A percentile compares a stretch with the other conserved stretches of the same genome.
phyloP scores from a whole-genome alignment of 2,797 vertebrate species.

The Psittacula echo region DNA sequence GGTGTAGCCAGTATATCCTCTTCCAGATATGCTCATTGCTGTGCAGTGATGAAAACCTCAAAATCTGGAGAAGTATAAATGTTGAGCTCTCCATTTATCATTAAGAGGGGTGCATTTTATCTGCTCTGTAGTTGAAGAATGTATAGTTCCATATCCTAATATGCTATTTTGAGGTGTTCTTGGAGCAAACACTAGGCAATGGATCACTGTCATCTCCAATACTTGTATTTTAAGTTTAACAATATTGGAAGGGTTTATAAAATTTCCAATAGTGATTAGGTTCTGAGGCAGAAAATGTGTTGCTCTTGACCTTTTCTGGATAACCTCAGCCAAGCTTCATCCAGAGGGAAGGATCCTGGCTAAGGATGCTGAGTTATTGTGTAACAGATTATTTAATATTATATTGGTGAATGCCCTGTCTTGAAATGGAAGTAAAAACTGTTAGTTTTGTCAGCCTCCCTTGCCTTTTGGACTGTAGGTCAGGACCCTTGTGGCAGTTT shows the following conservation, averaged over 20 bases:
- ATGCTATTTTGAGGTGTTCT: constrained; percentile 1
- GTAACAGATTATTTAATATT: background rate
- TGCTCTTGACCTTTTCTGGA: background rate
- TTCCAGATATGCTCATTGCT: background rate
- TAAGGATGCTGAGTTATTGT: background rate
- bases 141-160: background rate
- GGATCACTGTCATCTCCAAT: constrained; percentile 1
- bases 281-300: background rate
- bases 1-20: background rate
- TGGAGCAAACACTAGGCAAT: background rate
- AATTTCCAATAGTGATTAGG: background rate
- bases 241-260: constrained; percentile 21
- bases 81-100: background rate
- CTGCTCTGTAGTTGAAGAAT: background rate
- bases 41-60: background rate
- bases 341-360: background rate
- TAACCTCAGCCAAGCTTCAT: background rate
- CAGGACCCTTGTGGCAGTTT: background rate
- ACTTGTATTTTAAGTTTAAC: constrained; percentile 3
- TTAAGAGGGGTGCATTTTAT: background rate
- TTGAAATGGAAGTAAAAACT: background rate
- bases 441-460: background rate
- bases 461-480: background rate
- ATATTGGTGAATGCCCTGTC: background rate
- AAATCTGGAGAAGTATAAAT: background rate